Percentiles rank a stretch among this genome's conserved stretches.
Conservation (phyloP, 2,797 vertebrate species). For the Stomatorhinus walkeri region DNA sequence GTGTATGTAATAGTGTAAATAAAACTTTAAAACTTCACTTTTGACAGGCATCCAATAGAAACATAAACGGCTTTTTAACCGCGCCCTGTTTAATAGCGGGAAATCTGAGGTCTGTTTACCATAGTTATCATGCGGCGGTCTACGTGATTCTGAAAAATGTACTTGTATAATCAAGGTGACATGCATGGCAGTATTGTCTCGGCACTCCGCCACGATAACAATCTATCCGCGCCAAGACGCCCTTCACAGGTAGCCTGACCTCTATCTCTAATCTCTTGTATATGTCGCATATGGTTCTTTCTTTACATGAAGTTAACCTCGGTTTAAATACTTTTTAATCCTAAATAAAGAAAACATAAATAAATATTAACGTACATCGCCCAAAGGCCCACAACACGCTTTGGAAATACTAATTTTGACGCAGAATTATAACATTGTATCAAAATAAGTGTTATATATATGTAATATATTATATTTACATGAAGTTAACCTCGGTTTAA, state of each 20-base stretch:
- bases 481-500: background rate
- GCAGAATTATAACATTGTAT: background rate
- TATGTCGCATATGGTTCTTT: background rate
- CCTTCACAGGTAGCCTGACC: constrained; percentile 32
- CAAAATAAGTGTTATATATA: background rate
- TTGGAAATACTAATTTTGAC: background rate
- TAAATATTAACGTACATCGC: background rate
- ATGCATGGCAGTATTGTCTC: constrained; percentile 35
- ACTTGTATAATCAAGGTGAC: constrained; percentile 38
- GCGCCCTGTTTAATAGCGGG: background rate
- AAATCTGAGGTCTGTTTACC: background rate
- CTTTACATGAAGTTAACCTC: background rate
- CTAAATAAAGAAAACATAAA: background rate
- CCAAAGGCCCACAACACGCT: background rate
- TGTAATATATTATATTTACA: background rate
- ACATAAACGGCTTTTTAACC: background rate
- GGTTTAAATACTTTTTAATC: background rate
- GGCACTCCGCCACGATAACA: constrained; percentile 24
- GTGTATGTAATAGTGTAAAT: background rate
- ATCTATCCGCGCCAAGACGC: constrained; percentile 29
- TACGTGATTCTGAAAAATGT: constrained; percentile 23
- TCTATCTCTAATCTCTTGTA: background rate
- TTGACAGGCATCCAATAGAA: background rate
- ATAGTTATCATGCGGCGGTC: background rate
- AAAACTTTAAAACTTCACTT: background rate